Evolutionary conservation across 2,113 vertebrate species (phyloP), one percentile per base, ranked within the genome.

Genomic region (Poeciliopsis occidentalis): DNA sequence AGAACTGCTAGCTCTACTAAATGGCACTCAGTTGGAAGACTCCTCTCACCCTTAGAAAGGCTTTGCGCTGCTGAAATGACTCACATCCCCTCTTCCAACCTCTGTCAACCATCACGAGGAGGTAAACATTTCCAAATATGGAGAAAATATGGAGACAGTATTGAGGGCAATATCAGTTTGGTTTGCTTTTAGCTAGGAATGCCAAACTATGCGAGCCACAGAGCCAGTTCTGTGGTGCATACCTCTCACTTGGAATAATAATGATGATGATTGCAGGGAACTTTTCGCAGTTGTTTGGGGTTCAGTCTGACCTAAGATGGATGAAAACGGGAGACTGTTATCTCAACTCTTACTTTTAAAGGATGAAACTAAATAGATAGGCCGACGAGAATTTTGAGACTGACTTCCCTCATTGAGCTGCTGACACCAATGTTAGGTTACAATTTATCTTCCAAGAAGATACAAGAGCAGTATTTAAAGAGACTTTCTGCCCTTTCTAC

Each of bases 71-170:
- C 88, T 85, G 81, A 92, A 94, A 92, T 94, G 93, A 94, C 92
- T 95, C 94, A 93, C 85, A 93, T 92, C 83, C 87, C 91, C 85
- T 92, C 93, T 87, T 88, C 90, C 89, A 93, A 85, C 91, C 92
- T 88, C 95, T 91, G 95, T 96, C 95, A 97, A 95, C 95, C 96
- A 95, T 95, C 94, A 92, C 93, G 93, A 93, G 95, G 95, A 97
- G 96, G 95, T 98, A 98, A 99, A 99, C 97, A 98, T 98, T 98
- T 95, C 97, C 97, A 98, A 97, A 98, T 98, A 99, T 97, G 97
- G 97, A 95, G 94, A 97, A 91, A 95, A 94, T 94, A 94, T 94
- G 92, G 94, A 89, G 94, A 92, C 94, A 94, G 88, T 87, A 91
- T 94, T 94, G 95, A 95, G 95, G 95, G 93, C 94, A 96, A 93